Percentiles rank a stretch among this genome's conserved stretches.
These are phyloP conservation scores for Corythornis leucogaster DNA, from an alignment of 2,797 vertebrate species.

Conservation along the genomic window DNA sequence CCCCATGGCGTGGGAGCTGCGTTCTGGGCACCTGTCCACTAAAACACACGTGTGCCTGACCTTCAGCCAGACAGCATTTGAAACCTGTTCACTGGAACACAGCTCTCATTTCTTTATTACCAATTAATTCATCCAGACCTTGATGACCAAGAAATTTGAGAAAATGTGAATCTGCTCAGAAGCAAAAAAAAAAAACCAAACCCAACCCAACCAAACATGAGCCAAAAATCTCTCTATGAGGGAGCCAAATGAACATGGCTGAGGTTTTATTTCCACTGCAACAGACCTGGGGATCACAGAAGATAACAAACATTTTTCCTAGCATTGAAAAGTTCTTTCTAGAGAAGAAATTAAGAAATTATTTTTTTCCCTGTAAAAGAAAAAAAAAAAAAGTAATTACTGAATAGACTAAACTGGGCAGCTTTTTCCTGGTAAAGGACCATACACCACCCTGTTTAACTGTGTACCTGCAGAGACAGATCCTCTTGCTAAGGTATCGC, in stretches of 20 bases:
- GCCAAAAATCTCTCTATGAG: slow-evolving; percentile 39
- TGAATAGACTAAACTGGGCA: neutral
- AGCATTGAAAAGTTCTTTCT: slow-evolving; percentile 18
- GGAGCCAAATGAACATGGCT: slow-evolving; percentile 39
- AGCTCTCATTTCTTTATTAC: slow-evolving; percentile 28
- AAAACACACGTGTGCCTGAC: neutral
- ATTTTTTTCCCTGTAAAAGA: neutral
- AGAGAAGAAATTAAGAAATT: slow-evolving; percentile 39
- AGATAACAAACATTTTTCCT: slow-evolving; percentile 9
- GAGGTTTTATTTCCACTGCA: slow-evolving; percentile 55
- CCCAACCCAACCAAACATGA: neutral
- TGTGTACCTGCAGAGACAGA: neutral
- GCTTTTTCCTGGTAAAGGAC: neutral
- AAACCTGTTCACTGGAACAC: neutral
- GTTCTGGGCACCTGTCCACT: neutral
- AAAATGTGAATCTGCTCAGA: slow-evolving; percentile 55
- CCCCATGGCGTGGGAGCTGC: slow-evolving; percentile 68
- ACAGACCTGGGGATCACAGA: slow-evolving; percentile 43
- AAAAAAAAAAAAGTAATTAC: slow-evolving; percentile 3
- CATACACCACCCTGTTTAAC: no score
- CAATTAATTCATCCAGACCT: slow-evolving; percentile 38
- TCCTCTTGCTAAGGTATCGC: fast-evolving
- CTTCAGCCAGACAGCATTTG: neutral
- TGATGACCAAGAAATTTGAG: neutral
- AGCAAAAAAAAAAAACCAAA: neutral